Percentiles rank a stretch among this genome's conserved stretches.
These are phyloP conservation scores for Dicycla oo DNA, from an alignment of 2,888 invertebrate genomes.

Conservation along the genomic window DNA sequence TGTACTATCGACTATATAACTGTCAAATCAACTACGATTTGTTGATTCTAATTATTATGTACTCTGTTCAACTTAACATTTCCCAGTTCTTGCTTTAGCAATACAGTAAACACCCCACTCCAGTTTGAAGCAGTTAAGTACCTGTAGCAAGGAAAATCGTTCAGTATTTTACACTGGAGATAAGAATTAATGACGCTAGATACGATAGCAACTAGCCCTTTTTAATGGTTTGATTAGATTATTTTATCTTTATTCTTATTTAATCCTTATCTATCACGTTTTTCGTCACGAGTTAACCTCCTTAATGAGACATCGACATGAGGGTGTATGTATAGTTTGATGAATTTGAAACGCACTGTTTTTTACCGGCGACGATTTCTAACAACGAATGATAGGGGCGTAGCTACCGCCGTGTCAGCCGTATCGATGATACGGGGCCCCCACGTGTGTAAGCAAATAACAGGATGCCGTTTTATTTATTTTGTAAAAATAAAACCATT, in stretches of 20 bases:
- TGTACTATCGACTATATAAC: background rate
- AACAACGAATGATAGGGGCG: background rate
- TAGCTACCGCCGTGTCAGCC: background rate
- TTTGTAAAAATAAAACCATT: background rate
- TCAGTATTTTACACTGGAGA: slow-evolving; percentile 3
- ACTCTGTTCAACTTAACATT: background rate
- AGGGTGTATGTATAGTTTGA: background rate
- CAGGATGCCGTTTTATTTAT: background rate
- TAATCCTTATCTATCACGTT: slow-evolving; percentile 39
- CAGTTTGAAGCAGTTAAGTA: background rate
- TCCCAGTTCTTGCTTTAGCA: background rate
- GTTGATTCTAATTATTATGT: background rate
- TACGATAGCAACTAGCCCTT: slow-evolving; percentile 11
- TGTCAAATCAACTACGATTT: background rate
- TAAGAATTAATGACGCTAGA: slow-evolving; percentile 26
- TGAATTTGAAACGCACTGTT: background rate
- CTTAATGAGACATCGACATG: background rate
- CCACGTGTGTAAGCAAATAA: background rate
- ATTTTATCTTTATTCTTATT: slow-evolving; percentile 26
- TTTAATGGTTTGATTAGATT: slow-evolving; percentile 50
- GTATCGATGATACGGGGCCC: background rate
- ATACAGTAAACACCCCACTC: slow-evolving; percentile 1
- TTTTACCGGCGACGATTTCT: background rate
- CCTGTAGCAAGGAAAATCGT: slow-evolving; percentile 1
- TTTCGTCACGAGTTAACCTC: slow-evolving; percentile 15